Base-by-base conservation (phyloP, 2,888 invertebrate species). In the Yponomeuta plumbellus region DNA sequence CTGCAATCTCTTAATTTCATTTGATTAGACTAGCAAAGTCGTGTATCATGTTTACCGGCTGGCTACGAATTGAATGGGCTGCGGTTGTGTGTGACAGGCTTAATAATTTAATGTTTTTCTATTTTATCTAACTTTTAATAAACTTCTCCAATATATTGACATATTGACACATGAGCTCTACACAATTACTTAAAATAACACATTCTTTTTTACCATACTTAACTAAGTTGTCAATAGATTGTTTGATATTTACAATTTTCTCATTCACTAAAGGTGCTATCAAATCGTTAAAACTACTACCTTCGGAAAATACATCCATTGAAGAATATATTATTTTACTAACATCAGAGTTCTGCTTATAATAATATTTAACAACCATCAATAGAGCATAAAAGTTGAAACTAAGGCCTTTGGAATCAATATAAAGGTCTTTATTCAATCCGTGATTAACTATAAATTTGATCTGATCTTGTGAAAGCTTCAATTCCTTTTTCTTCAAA, bases 391-490 rank as follows among this genome's bases (percentile, higher is more conserved):
- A 90, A 59, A 95, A 92, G 84, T 94, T 94, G 77, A 95, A 95
- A 75, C 94, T 95, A 66, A 93, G 80, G 23, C 95, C 95, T 72
- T 92, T 84, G 8, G 79, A 76, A 73, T 93, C 93, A 65, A 96
- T 92, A 76, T 94, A 94, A 80, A 96, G 89, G 75, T 93, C 92
- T 75, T 92, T 89, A 74, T 91, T 78, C 44, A 96, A 89, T 70
- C 92, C 84, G 78, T 94, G 94, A 66, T 91, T 92, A 68, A 85
- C 85, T 66, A 96, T 92, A 81, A 95, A 96, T 69, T 92, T 91
- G 68, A 92, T 92, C 76, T 94, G 93, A 69, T 93, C 93, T 64
- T 88, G 85, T 39, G 93, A 92, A 68, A 92, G 78, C 65, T 79
- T 83, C 0, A 83, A 78, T n/a, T 76, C 75, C 63, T 74, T 81